Conservation (phyloP, 2,113 vertebrate species). For the Numida meleagris region DNA sequence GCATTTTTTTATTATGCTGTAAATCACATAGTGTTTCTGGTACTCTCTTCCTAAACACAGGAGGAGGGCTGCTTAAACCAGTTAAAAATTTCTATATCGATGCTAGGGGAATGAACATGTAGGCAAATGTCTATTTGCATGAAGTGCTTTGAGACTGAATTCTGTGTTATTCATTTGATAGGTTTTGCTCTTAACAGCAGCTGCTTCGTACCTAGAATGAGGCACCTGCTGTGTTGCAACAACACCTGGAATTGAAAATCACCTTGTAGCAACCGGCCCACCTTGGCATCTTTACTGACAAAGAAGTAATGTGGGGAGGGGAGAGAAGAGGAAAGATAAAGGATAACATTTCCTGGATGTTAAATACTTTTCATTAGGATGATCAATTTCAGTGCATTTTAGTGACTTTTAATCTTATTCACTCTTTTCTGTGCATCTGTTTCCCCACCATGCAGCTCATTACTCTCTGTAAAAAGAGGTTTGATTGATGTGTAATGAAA, state of each 20-base stretch:
- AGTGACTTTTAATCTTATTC: neutral
- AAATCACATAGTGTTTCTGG: neutral
- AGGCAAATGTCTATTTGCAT: neutral
- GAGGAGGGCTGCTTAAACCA: neutral
- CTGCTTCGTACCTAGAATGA: neutral
- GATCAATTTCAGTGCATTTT: neutral
- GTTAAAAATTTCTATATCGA: neutral
- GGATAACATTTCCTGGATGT: neutral
- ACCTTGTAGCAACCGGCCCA: neutral
- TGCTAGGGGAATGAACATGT: neutral
- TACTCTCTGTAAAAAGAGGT: neutral
- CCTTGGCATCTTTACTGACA: neutral
- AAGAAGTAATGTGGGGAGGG: neutral
- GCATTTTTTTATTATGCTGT: neutral
- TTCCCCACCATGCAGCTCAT: neutral
- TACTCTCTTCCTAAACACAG: neutral
- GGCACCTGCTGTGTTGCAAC: neutral
- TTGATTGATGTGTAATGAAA: conserved; percentile 39
- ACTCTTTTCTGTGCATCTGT: neutral
- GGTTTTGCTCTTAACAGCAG: neutral
- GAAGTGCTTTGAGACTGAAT: neutral
- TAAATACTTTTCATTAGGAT: conserved; percentile 9
- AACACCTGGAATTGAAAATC: neutral
- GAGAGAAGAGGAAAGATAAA: neutral
- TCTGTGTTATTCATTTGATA: neutral